Percentiles rank a stretch among this genome's conserved stretches.
phyloP scores from a whole-genome alignment of 2,888 invertebrate species.

The Xestia ashworthii region DNA sequence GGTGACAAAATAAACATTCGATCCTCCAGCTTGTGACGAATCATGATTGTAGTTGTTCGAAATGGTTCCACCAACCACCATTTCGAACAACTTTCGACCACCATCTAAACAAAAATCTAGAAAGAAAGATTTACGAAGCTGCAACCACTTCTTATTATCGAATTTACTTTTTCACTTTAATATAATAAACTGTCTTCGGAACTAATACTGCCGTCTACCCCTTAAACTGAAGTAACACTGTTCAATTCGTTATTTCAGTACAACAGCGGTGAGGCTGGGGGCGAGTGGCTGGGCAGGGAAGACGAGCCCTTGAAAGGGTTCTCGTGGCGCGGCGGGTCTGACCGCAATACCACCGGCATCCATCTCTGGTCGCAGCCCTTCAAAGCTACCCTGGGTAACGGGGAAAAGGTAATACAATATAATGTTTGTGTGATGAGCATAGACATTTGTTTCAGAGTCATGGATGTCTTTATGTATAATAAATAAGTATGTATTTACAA shows the following conservation, averaged over 20 bases:
- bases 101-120: background rate
- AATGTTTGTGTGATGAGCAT: too few species aligned
- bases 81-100: background rate
- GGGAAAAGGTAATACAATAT: slow-evolving; percentile 92
- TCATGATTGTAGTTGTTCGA: background rate
- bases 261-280: slow-evolving; percentile 83
- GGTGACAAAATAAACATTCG: too few species aligned
- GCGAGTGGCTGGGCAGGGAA: slow-evolving; percentile 97
- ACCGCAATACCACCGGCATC: slow-evolving; percentile 98
- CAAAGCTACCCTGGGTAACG: slow-evolving; percentile 93
- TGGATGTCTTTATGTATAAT: too few species aligned
- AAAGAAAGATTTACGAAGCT: too few species aligned
- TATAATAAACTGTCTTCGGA: too few species aligned
- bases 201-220: background rate
- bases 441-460: too few species aligned
- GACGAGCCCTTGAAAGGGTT: slow-evolving; percentile 96
- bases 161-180: too few species aligned
- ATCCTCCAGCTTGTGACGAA: background rate
- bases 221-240: too few species aligned
- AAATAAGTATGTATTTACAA: too few species aligned
- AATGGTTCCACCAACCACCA: too few species aligned
- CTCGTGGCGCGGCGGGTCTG: slow-evolving; percentile 98
- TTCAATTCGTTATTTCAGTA: slow-evolving; percentile 73
- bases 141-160: too few species aligned
- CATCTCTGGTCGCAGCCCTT: slow-evolving; percentile 99